Conservation (phyloP, 2,797 vertebrate species). For the Hydrocynus forskahlii region DNA sequence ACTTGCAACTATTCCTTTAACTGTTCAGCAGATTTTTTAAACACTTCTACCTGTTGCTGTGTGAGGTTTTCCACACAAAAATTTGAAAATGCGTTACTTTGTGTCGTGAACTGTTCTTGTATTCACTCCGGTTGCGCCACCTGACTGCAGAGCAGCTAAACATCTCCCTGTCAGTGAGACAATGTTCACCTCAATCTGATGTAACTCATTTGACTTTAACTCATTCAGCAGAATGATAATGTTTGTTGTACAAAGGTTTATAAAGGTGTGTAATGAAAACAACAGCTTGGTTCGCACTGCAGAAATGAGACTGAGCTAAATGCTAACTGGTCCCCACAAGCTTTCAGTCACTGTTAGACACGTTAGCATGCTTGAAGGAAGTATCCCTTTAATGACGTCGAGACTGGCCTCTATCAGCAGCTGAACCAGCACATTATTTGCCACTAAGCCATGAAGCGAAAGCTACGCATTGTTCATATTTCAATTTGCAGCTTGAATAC, state of each 20-base stretch:
- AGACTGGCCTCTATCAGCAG: background rate
- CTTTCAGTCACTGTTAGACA: background rate
- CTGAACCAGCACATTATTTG: background rate
- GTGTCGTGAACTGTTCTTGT: too few relatives aligned
- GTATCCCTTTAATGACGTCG: background rate
- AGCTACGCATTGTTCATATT: background rate
- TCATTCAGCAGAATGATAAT: too few relatives aligned
- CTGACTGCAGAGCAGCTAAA: too few relatives aligned
- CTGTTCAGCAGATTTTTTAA: too few relatives aligned
- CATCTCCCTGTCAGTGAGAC: too few relatives aligned
- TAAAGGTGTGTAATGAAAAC: background rate
- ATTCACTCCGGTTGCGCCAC: too few relatives aligned
- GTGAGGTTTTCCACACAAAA: too few relatives aligned
- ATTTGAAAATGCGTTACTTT: too few relatives aligned
- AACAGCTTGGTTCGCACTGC: background rate
- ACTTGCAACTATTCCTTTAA: too few relatives aligned
- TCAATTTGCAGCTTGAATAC: constrained; percentile 21
- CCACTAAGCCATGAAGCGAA: background rate
- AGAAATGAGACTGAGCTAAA: background rate
- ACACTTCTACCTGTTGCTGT: too few relatives aligned
- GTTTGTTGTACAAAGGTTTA: background rate
- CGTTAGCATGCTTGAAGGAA: background rate
- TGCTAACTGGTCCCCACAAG: background rate
- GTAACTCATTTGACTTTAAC: too few relatives aligned
- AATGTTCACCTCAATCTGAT: too few relatives aligned